phyloP scores from a whole-genome alignment of 2,113 vertebrate genomes.

The Campylorhamphus procurvoides region DNA sequence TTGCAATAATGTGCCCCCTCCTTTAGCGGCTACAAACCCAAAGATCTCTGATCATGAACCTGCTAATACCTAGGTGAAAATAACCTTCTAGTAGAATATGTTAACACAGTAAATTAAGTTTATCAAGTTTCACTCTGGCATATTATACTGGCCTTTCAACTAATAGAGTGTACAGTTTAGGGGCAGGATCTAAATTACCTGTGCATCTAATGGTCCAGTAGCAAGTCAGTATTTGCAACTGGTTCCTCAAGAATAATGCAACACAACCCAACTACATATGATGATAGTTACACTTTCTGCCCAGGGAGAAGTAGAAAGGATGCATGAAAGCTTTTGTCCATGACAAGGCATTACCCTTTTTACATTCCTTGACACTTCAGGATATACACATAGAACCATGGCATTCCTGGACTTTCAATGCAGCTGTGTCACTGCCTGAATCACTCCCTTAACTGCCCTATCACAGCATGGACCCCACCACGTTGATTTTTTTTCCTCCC shows the following conservation, averaged over 20 bases:
- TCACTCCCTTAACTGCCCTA: background rate
- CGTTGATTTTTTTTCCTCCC: background rate
- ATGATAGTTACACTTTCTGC: background rate
- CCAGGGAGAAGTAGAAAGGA: background rate
- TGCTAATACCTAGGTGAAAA: background rate
- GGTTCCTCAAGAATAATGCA: background rate
- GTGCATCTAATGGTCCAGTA: background rate
- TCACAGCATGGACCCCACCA: background rate
- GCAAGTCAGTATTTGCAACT: background rate
- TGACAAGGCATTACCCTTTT: background rate
- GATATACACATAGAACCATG: background rate
- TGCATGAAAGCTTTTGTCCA: background rate
- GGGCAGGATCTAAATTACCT: background rate
- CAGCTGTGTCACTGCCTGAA: background rate
- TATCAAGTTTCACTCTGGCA: background rate
- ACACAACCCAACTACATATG: background rate
- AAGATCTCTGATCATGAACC: background rate
- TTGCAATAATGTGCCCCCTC: background rate
- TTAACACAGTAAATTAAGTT: background rate
- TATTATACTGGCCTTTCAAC: background rate
- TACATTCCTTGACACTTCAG: background rate
- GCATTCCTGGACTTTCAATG: background rate
- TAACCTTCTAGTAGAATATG: background rate
- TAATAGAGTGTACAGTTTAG: background rate
- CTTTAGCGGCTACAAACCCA: background rate